Conservation (phyloP, 2,113 vertebrate species). For the Genyomyrus donnyi region DNA sequence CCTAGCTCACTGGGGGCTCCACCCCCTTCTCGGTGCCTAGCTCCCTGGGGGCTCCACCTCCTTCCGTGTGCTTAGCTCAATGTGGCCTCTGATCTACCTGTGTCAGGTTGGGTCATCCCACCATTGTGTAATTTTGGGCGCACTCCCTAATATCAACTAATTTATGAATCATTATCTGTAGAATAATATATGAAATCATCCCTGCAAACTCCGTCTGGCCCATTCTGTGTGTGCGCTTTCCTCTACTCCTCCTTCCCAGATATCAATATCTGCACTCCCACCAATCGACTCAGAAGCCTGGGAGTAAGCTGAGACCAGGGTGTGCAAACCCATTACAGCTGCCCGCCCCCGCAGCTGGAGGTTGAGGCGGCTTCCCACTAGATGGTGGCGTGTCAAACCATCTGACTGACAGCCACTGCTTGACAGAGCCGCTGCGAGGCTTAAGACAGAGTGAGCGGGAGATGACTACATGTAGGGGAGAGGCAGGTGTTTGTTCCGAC, state of each 20-base stretch:
- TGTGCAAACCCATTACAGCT: neutral
- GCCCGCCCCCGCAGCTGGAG: neutral
- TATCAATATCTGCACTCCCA: neutral
- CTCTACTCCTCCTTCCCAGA: neutral
- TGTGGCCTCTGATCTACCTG: neutral
- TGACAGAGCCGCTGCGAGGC: neutral
- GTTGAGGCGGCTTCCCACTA: neutral
- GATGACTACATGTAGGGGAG: constrained; percentile 8
- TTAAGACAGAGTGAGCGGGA: neutral
- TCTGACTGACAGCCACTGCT: neutral
- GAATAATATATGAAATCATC: neutral
- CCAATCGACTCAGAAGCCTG: neutral
- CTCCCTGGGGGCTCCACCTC: neutral
- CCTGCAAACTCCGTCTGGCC: neutral
- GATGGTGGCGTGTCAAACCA: neutral
- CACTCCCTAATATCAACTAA: neutral
- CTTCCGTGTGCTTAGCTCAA: neutral
- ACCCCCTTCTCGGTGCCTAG: neutral
- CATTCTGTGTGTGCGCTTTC: neutral
- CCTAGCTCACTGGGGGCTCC: neutral
- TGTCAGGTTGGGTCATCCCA: neutral
- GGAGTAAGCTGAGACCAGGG: neutral
- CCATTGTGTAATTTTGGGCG: neutral
- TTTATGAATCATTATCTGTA: neutral
- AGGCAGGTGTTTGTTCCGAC: constrained; percentile 18